These are phyloP conservation scores for Lypha dubia DNA, from an alignment of 2,888 invertebrate genomes.

Conservation along the genomic window DNA sequence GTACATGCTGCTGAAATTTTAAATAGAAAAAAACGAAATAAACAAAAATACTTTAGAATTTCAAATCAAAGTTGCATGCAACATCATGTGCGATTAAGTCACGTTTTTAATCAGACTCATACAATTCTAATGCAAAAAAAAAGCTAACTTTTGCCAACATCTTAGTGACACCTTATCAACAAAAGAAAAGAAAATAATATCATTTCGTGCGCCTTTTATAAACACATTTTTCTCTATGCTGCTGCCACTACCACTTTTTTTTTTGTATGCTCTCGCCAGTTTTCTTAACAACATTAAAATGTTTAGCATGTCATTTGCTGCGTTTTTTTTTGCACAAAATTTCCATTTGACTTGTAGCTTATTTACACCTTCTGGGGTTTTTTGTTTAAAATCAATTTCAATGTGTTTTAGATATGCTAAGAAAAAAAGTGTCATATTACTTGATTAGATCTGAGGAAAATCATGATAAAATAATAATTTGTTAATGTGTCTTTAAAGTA, in stretches of 20 bases:
- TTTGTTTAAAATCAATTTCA: constrained; percentile 29
- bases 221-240: constrained; percentile 30
- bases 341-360: constrained; percentile 48
- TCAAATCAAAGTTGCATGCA: constrained; percentile 50
- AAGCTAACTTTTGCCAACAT: constrained; percentile 52
- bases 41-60: constrained; percentile 2
- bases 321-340: constrained; percentile 31
- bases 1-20: constrained; percentile 38
- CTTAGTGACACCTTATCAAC: constrained; percentile 69
- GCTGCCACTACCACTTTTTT: not conserved
- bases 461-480: constrained; percentile 40
- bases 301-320: constrained; percentile 57
- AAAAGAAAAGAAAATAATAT: constrained; percentile 60
- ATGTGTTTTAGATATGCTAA: constrained; percentile 13
- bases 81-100: constrained; percentile 78
- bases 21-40: not conserved
- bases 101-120: constrained; percentile 82
- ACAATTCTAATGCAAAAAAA: constrained; percentile 23
- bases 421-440: constrained; percentile 48
- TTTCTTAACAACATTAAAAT: constrained; percentile 45
- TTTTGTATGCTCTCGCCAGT: not conserved
- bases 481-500: constrained; percentile 33
- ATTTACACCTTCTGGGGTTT: constrained; percentile 48
- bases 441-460: constrained; percentile 10
- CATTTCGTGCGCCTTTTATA: constrained; percentile 65